Evolutionary conservation across 2,888 invertebrate species (phyloP).

Genomic region (Mamestra brassicae): DNA sequence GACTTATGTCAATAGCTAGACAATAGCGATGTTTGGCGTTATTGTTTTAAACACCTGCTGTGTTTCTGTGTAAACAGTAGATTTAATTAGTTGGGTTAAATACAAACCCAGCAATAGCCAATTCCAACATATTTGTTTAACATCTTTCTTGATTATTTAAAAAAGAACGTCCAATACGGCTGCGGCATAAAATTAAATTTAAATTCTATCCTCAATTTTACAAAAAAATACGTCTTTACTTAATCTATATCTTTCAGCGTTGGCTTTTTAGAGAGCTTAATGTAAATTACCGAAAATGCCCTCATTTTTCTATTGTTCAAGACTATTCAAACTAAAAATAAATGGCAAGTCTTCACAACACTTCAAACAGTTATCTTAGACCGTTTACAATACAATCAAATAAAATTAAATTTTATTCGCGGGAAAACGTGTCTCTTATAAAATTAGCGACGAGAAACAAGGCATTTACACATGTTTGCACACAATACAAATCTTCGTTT

Average conservation of each 20-base stretch:
- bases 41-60: conserved; percentile 49
- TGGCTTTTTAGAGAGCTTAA: not conserved
- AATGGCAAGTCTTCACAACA: not conserved
- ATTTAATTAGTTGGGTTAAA: conserved; percentile 23
- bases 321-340: conserved; percentile 1
- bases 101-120: not conserved
- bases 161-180: not conserved
- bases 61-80: conserved; percentile 19
- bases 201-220: not conserved
- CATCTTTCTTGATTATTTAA: not conserved
- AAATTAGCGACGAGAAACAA: conserved; percentile 15
- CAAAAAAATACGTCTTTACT: not conserved
- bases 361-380: conserved; percentile 14
- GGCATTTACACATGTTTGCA: conserved; percentile 23
- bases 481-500: conserved; percentile 35
- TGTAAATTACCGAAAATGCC: not conserved
- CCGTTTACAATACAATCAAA: conserved; percentile 19
- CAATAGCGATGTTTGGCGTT: conserved; percentile 35
- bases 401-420: conserved; percentile 38
- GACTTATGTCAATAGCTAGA: conserved; percentile 42
- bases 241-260: not conserved
- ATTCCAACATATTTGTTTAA: not conserved
- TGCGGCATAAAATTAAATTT: not conserved
- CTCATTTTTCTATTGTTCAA: not conserved
- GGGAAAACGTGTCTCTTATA: conserved; percentile 14